Percentiles rank a stretch among this genome's conserved stretches.
phyloP scores from a whole-genome alignment of 1,140 invertebrate species.

The Ridgeia piscesae region DNA sequence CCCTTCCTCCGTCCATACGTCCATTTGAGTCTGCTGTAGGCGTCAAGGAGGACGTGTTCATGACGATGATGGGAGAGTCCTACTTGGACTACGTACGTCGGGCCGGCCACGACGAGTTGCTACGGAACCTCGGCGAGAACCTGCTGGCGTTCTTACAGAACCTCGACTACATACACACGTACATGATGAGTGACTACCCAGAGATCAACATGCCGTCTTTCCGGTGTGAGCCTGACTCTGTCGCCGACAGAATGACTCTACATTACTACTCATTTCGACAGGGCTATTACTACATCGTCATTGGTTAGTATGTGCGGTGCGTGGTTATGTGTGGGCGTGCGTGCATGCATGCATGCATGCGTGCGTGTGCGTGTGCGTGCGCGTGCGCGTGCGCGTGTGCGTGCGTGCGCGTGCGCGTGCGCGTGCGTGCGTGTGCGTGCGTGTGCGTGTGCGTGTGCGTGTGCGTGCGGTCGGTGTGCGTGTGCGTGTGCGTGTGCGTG shows the following conservation, averaged over 20 bases:
- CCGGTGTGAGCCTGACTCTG: constrained; percentile 41
- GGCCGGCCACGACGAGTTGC: constrained; percentile 40
- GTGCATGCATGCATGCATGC: neutral
- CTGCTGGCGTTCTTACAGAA: constrained; percentile 44
- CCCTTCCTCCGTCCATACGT: too few species aligned
- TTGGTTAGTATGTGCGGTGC: constrained; percentile 29
- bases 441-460: too few species aligned
- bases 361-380: neutral
- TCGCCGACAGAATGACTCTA: constrained; percentile 39
- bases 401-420: neutral
- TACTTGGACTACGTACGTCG: constrained; percentile 34
- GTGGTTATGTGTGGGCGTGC: neutral
- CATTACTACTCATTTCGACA: constrained; percentile 40
- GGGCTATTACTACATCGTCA: constrained; percentile 37
- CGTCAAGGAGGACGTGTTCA: constrained; percentile 34
- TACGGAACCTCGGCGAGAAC: constrained; percentile 40
- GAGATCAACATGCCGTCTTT: constrained; percentile 41
- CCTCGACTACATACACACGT: constrained; percentile 39
- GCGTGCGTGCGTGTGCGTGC: too few species aligned
- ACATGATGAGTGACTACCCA: constrained; percentile 36
- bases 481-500: too few species aligned
- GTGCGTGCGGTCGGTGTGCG: too few species aligned
- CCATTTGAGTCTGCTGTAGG: constrained; percentile 29
- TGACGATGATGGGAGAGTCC: constrained; percentile 39
- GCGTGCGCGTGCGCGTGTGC: neutral